A percentile compares a stretch with the other conserved stretches of the same genome.
These are phyloP conservation scores for Tarsius wallacei DNA, from an alignment of 2,797 vertebrate genomes.

Conservation along the genomic window DNA sequence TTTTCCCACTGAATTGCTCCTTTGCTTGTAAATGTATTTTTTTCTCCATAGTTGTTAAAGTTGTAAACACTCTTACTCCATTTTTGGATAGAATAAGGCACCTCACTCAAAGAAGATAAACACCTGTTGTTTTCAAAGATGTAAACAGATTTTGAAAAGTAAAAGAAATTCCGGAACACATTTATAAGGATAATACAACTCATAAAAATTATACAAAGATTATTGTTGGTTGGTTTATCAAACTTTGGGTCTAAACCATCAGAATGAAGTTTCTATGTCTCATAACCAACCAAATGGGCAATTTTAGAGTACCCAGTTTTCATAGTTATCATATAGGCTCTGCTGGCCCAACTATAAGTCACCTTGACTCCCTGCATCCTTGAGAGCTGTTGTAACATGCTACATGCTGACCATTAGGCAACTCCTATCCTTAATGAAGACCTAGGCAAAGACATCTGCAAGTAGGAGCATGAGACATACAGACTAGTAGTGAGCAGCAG, in stretches of 20 bases:
- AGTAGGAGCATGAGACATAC: neutral
- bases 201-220: neutral
- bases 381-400: neutral
- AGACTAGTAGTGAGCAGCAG: neutral
- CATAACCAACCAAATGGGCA: neutral
- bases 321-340: neutral
- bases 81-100: neutral
- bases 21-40: neutral
- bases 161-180: neutral
- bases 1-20: neutral
- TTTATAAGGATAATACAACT: neutral
- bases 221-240: neutral
- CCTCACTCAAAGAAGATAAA: neutral
- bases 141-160: conserved; percentile 1
- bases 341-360: neutral
- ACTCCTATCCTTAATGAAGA: neutral
- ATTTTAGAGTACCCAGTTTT: neutral
- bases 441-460: neutral
- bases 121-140: neutral
- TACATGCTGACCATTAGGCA: neutral
- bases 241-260: neutral
- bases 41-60: neutral
- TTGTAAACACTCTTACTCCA: neutral
- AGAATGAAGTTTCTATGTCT: neutral
- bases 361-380: neutral